Conservation (phyloP, 2,113 vertebrate species). For the Meles meles region DNA sequence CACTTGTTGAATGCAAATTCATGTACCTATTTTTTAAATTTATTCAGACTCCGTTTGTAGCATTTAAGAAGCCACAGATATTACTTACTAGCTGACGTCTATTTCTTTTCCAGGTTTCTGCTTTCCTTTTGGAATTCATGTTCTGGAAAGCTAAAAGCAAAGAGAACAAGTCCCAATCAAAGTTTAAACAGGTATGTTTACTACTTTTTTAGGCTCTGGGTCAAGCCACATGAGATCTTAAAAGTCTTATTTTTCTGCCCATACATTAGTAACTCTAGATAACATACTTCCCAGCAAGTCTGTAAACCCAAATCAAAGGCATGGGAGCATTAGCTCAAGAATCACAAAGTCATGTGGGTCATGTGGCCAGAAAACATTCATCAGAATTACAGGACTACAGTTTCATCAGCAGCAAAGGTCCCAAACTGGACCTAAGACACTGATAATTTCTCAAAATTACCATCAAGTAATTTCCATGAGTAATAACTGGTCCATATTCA, state of each 20-base stretch:
- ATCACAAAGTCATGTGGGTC: not conserved
- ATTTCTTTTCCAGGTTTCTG: slow-evolving; percentile 99
- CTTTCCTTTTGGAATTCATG: slow-evolving; percentile 99
- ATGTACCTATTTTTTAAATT: not conserved
- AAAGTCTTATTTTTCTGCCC: not conserved
- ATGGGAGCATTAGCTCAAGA: not conserved
- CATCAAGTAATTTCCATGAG: not conserved
- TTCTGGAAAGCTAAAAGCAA: slow-evolving; percentile 94
- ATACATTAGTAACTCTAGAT: not conserved
- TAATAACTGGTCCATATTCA: not conserved
- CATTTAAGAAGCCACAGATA: slow-evolving; percentile 1
- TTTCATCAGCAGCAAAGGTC: not conserved
- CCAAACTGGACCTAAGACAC: not conserved
- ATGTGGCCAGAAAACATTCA: not conserved
- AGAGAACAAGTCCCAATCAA: slow-evolving; percentile 5
- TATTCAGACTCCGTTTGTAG: not conserved
- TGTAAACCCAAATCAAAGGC: not conserved
- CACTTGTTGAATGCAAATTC: not conserved
- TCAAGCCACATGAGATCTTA: not conserved
- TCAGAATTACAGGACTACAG: not conserved
- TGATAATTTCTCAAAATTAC: slow-evolving; percentile 12
- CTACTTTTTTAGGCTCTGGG: not conserved
- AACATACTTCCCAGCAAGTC: not conserved
- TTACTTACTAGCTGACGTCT: slow-evolving; percentile 93
- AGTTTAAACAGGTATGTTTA: not conserved